Evolutionary conservation across 2,113 vertebrate species (phyloP), one percentile per base, ranked within the genome.

Genomic region (Odontophorus gujanensis): DNA sequence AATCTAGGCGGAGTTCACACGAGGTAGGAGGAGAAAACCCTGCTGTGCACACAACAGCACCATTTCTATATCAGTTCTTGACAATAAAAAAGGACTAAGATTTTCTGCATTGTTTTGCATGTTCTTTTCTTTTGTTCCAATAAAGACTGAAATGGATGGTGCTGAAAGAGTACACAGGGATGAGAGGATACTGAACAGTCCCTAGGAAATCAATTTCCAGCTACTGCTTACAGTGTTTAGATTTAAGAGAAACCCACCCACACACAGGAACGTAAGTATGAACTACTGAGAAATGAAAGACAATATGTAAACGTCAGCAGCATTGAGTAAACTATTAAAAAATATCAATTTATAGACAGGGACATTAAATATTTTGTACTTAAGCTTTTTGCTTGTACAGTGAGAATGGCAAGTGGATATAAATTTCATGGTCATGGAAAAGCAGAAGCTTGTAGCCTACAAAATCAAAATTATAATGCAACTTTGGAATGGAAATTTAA

Each of bases 401-500:
- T 47, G 69, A 57, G 96, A 89, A 91, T 48, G 67, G 45, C 38
- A 96, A 71, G 76, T 28, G 90, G 93, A 68, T 68, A 62, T 80
- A 95, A 91, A 95, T 92, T 93, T 93, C 82, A 87, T 0, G 11
- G 38, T 58, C 42, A 57, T 48, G 78, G 69, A 71, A 94, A 87
- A 93, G 87, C 36, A 94, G 93, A 87, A 94, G 57, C n/a, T 74
- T 16, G 17, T 50, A 75, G 69, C 45, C 57, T 48, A 73, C 36
- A 69, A 74, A 91, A 95, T 50, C 55, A 95, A 90, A 96, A 96
- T 95, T 48, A 94, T 38, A 95, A 88, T 34, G 61, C 36, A 92
- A 96, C 81, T 95, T 73, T 90, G 85, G 91, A 90, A 94, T 55
- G 90, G 82, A 96, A 96, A 97, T 92, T 81, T 81, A 57, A 87